A percentile compares a stretch with the other conserved stretches of the same genome.
These are phyloP conservation scores for Cylindroiulus punctatus DNA, from an alignment of 2,888 invertebrate species.

Conservation along the genomic window DNA sequence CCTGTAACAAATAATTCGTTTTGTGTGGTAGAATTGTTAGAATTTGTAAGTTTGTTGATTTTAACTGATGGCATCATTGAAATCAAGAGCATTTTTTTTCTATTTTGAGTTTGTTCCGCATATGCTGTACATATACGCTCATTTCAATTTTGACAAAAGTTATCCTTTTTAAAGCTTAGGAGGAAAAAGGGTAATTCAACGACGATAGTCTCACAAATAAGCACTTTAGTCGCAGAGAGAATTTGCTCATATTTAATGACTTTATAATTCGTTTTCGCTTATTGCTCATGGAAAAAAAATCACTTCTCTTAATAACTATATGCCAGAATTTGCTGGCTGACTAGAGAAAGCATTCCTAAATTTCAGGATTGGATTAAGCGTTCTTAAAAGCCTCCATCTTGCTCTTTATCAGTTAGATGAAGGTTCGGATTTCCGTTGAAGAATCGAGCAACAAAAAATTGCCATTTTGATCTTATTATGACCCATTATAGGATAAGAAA, in stretches of 20 bases:
- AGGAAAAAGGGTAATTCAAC: neutral
- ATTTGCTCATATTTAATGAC: neutral
- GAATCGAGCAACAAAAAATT: neutral
- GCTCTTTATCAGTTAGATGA: neutral
- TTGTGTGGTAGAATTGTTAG: too few species aligned
- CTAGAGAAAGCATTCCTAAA: neutral
- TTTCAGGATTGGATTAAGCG: conserved; percentile 29
- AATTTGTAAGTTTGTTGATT: too few species aligned
- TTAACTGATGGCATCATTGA: too few species aligned
- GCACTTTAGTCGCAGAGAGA: neutral
- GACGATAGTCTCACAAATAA: neutral
- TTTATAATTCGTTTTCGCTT: neutral
- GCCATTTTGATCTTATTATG: conserved; percentile 35
- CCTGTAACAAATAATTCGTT: too few species aligned
- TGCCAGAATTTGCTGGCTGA: neutral
- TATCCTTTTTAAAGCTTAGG: neutral
- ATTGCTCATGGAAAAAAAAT: neutral
- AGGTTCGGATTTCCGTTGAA: neutral
- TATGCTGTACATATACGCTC: too few species aligned
- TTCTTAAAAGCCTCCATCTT: conserved; percentile 18
- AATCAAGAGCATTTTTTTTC: neutral
- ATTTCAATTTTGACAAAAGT: neutral
- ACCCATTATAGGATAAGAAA: neutral
- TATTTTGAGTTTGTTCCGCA: neutral
- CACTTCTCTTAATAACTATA: conserved; percentile 13